Base-by-base conservation (phyloP, 2,888 invertebrate genomes). In the Lasioglossum pauxillum region DNA sequence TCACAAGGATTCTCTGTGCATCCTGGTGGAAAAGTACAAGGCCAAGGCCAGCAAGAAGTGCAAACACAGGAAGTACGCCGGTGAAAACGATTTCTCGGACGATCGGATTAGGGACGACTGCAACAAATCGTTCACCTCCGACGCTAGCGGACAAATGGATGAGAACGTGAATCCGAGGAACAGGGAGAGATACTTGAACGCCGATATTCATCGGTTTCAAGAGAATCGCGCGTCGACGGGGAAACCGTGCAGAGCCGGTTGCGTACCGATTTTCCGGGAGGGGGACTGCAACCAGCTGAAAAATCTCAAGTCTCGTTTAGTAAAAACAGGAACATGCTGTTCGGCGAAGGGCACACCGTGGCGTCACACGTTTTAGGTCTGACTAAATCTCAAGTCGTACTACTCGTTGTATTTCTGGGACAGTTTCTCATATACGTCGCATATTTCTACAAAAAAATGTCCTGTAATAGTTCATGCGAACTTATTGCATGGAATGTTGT, bases 1-100 rank as follows among this genome's bases (percentile, higher is more conserved):
- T 84, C 94, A 94, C 88, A 94, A 93, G 83, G 94, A 95, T 80
- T 94, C 94, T 41, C 81, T 94, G 89, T 91, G 93, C 38, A 92
- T 94, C 75, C 86, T 94, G 67, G 92, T 93, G 83, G 92, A 94
- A 49, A 93, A 93, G 87, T 94, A 86, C 53, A 53, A 53, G n/a
- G 78, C 83, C 53, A 53, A 53, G n/a, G 78, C 82, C 23, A 79
- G 73, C 46, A 85, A 83, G 31, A 90, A 81, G 57, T 84, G 81
- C 49, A 82, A 76, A 27, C 82, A 72, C 31, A 81, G 75, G 23
- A 44, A 80, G 31, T 75, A 74, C 35, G 4, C 23, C 16, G 80
- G 57, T 12, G 76, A 74, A 1, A 1, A 16, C 14, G 79, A 78
- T 31, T 74, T 64, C 44, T 60, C 72, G 7, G 78, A 41, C 53